Conservation (phyloP, 2,113 vertebrate genomes). For the Neopipo cinnamomea region DNA sequence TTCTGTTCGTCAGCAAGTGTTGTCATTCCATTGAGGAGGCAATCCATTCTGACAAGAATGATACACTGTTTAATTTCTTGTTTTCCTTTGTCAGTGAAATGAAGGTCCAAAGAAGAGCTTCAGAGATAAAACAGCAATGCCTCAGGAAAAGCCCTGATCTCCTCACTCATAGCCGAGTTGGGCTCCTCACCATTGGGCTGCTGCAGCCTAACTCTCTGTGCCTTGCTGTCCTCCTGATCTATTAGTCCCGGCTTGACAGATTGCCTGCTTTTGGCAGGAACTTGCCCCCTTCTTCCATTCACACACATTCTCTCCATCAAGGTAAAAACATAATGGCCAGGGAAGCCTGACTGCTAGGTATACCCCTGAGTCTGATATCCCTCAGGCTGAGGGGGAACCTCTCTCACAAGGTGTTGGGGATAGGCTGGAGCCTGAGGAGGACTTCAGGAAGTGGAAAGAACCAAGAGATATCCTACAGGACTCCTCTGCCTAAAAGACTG, state of each 20-base stretch:
- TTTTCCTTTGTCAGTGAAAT: not conserved
- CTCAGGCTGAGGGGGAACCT: not conserved
- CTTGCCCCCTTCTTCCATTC: not conserved
- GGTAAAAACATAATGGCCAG: not conserved
- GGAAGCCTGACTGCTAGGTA: not conserved
- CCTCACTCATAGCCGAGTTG: not conserved
- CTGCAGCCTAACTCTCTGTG: not conserved
- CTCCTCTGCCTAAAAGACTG: no score
- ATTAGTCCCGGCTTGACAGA: not conserved
- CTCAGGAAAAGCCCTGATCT: not conserved
- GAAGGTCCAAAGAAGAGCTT: not conserved
- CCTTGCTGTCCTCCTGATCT: not conserved
- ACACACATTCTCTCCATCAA: not conserved
- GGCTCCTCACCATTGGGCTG: rapidly evolving
- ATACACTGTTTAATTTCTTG: not conserved
- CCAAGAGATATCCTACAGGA: no score
- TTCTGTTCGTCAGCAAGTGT: not conserved
- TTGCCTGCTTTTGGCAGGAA: not conserved
- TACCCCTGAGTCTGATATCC: not conserved
- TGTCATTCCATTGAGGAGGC: not conserved
- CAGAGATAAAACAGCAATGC: not conserved
- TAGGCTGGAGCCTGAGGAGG: no score
- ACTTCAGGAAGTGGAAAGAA: no score
- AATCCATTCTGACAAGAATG: not conserved
- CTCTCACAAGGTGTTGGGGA: no score